phyloP scores from a whole-genome alignment of 2,888 invertebrate species.

The Drosophila merina region DNA sequence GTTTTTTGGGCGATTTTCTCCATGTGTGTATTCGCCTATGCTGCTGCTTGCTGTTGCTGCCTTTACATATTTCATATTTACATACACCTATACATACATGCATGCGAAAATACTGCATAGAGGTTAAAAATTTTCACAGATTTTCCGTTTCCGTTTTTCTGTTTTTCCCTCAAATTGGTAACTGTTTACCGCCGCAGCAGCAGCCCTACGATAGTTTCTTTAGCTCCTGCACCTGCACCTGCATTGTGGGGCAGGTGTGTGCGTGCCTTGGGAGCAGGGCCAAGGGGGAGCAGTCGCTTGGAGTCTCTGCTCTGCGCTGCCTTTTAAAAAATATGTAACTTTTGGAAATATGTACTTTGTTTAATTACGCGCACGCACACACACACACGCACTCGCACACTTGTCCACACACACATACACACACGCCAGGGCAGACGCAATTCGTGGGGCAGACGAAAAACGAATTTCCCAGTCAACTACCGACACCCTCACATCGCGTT shows the following conservation, averaged over 20 bases:
- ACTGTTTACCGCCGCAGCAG: slow-evolving; percentile 40
- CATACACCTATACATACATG: slow-evolving; percentile 40
- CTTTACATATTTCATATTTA: slow-evolving; percentile 50
- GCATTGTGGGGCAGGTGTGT: not conserved
- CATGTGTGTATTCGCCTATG: slow-evolving; percentile 46
- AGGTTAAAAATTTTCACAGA: slow-evolving; percentile 46
- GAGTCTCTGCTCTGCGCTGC: not conserved
- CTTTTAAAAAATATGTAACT: slow-evolving; percentile 14
- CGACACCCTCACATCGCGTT: slow-evolving; percentile 1
- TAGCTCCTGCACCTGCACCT: slow-evolving; percentile 25
- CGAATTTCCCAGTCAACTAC: not conserved
- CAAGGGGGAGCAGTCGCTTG: not conserved
- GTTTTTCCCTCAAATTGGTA: slow-evolving; percentile 34
- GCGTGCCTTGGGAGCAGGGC: not conserved
- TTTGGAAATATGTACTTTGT: slow-evolving; percentile 19
- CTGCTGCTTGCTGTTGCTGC: slow-evolving; percentile 50
- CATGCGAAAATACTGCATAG: slow-evolving; percentile 29
- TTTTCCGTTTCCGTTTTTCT: slow-evolving; percentile 49
- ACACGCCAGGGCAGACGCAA: slow-evolving; percentile 30
- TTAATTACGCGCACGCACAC: slow-evolving; percentile 35
- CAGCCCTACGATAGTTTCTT: slow-evolving; percentile 26
- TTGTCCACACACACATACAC: slow-evolving; percentile 10
- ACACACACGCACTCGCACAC: slow-evolving; percentile 7
- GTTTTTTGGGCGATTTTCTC: slow-evolving; percentile 80
- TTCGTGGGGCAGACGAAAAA: not conserved